These are phyloP conservation scores for Enteromius anoplus DNA, from an alignment of 2,797 vertebrate genomes.

Conservation along the genomic window DNA sequence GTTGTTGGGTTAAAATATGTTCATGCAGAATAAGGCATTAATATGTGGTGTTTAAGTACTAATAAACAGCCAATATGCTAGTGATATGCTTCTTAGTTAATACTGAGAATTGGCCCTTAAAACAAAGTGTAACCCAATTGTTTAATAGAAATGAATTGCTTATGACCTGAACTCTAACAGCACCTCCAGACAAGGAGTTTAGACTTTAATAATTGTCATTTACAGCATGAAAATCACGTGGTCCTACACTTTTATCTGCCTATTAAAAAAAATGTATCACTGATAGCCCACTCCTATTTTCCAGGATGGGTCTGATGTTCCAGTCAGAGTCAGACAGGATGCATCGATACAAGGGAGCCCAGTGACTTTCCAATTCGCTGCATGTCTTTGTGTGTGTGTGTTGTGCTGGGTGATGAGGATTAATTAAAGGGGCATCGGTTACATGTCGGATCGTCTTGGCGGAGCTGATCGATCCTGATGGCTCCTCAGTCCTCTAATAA, in stretches of 20 bases:
- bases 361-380: slow-evolving; percentile 20
- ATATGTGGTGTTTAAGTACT: neutral
- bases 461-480: slow-evolving; percentile 60
- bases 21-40: neutral
- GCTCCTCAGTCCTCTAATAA: slow-evolving; percentile 55
- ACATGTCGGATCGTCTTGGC: slow-evolving; percentile 60
- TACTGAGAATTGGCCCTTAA: neutral
- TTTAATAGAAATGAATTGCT: neutral
- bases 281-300: neutral
- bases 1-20: neutral
- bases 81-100: neutral
- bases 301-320: neutral
- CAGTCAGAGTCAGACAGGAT: neutral
- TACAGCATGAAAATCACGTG: neutral
- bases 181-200: neutral
- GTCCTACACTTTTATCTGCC: neutral
- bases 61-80: neutral
- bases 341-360: neutral
- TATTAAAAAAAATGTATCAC: slow-evolving; percentile 24
- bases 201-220: neutral
- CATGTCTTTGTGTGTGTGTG: slow-evolving; percentile 37
- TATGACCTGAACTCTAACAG: neutral
- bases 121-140: neutral
- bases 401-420: slow-evolving; percentile 49
- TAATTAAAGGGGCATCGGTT: slow-evolving; percentile 58